Evolutionary conservation across 2,797 vertebrate species (phyloP).

Genomic region (Peromyscus melanophrys): DNA sequence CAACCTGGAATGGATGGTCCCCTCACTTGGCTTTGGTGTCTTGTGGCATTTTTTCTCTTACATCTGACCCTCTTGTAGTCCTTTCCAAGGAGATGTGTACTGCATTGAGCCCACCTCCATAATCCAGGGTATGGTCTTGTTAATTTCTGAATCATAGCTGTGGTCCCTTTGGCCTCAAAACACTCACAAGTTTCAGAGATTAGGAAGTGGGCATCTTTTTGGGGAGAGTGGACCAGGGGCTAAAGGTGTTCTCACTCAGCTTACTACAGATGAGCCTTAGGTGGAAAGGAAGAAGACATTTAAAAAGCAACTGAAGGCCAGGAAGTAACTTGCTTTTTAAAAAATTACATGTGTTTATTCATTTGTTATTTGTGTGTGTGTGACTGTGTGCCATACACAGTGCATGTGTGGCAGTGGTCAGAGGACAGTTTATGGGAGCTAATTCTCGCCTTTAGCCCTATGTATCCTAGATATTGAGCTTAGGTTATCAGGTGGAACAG

Average conservation of each 20-base stretch:
- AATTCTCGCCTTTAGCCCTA: not conserved
- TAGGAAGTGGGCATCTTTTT: not conserved
- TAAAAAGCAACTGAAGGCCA: not conserved
- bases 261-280: not conserved
- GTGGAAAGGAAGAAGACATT: not conserved
- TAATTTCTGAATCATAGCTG: constrained; percentile 12
- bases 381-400: not conserved
- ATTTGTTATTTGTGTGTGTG: not conserved
- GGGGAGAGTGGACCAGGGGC: not conserved
- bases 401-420: not conserved
- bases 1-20: not conserved
- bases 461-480: not conserved
- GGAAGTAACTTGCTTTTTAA: not conserved
- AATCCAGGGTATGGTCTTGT: not conserved
- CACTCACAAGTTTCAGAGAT: not conserved
- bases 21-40: not conserved
- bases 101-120: not conserved
- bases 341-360: not conserved
- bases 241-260: not conserved
- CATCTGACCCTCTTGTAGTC: not conserved
- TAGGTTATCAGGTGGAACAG: not conserved
- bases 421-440: not conserved
- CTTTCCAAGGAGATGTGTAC: not conserved
- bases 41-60: not conserved
- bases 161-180: not conserved